phyloP scores from a whole-genome alignment of 1,140 invertebrate genomes.

The Eriocheir sinensis region DNA sequence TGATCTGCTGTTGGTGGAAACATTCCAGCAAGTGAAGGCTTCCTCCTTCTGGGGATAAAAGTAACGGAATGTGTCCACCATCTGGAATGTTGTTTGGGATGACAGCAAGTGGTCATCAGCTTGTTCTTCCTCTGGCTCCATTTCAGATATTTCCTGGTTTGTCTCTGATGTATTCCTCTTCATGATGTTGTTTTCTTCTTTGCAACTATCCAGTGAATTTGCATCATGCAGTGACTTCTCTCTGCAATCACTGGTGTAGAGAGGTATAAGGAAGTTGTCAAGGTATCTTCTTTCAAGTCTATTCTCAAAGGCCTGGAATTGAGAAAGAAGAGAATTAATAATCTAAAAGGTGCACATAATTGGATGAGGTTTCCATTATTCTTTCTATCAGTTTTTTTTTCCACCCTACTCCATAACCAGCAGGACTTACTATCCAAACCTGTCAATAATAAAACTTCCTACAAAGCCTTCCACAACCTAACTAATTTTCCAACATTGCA shows the following conservation, averaged over 20 bases:
- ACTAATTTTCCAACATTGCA: too few relatives aligned
- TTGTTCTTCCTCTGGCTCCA: not conserved
- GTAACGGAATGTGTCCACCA: slow-evolving; percentile 84
- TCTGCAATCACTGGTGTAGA: slow-evolving; percentile 18
- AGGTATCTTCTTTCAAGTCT: slow-evolving; percentile 72
- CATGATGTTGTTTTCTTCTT: not conserved
- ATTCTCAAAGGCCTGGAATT: slow-evolving; percentile 68
- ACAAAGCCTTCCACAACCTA: too few relatives aligned
- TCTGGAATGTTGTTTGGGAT: slow-evolving; percentile 78
- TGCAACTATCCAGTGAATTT: not conserved
- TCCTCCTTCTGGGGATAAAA: slow-evolving; percentile 82
- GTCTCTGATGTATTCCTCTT: not conserved
- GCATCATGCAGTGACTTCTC: not conserved
- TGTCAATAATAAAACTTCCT: too few relatives aligned
- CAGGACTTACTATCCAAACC: too few relatives aligned
- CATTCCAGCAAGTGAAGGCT: slow-evolving; percentile 85
- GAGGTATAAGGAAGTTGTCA: slow-evolving; percentile 59
- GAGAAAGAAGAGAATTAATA: not conserved
- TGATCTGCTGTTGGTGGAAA: slow-evolving; percentile 82
- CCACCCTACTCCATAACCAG: too few relatives aligned
- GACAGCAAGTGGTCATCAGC: slow-evolving; percentile 55
- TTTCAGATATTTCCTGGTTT: not conserved
- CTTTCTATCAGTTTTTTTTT: too few relatives aligned
- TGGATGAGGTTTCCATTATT: not conserved
- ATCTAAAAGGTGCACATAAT: not conserved